Percentiles rank a stretch among this genome's conserved stretches.
Evolutionary conservation across 1,140 invertebrate genomes (phyloP).

Genomic region (Stratiolaelaps scimitus): DNA sequence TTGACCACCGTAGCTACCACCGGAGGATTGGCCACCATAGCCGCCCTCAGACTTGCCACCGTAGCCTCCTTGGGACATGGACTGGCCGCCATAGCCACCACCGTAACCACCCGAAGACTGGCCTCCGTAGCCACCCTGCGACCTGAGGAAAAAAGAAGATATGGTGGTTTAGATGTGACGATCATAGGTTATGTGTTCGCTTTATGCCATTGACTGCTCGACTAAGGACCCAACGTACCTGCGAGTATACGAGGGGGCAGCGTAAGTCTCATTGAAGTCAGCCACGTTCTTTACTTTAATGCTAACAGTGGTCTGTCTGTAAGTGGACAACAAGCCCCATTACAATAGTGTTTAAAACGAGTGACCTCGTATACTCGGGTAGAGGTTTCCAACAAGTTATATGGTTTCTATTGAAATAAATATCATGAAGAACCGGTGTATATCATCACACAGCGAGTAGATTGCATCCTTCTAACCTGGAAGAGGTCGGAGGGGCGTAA

Average conservation of each 20-base stretch:
- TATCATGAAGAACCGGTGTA: too few species aligned
- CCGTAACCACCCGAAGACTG: too few species aligned
- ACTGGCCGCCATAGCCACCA: too few species aligned
- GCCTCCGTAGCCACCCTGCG: too few species aligned
- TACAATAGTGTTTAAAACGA: background rate
- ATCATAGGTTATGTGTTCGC: too few species aligned
- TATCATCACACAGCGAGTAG: background rate
- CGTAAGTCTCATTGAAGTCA: constrained; percentile 27
- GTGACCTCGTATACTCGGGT: constrained; percentile 24
- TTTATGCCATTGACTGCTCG: too few species aligned
- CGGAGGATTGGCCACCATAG: too few species aligned
- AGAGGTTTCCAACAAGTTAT: background rate
- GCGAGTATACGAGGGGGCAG: constrained; percentile 25
- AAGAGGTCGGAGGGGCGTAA: constrained; percentile 25
- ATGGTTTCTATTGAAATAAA: too few species aligned
- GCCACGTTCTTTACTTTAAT: constrained; percentile 16
- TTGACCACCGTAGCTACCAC: too few species aligned
- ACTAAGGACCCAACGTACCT: constrained; percentile 7
- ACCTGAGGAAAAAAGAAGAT: background rate
- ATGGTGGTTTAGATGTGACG: too few species aligned
- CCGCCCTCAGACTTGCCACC: too few species aligned
- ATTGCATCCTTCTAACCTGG: constrained; percentile 24
- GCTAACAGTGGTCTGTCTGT: constrained; percentile 23
- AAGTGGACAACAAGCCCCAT: constrained; percentile 23
- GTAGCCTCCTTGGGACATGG: too few species aligned